These are phyloP conservation scores for Stigmatopora nigra DNA, from an alignment of 2,113 vertebrate species.

Conservation along the genomic window DNA sequence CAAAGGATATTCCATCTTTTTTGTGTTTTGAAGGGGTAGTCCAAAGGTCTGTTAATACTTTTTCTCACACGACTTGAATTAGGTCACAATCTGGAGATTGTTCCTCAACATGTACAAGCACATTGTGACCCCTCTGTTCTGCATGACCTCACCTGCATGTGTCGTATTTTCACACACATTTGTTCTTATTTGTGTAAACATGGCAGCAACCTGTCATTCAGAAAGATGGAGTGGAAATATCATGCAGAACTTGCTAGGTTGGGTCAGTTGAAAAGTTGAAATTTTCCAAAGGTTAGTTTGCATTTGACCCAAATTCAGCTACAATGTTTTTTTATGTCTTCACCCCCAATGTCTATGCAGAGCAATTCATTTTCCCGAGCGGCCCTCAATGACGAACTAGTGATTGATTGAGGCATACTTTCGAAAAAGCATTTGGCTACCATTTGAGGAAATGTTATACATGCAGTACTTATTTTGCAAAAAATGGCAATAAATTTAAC, in stretches of 20 bases:
- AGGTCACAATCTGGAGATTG: slow-evolving; percentile 10
- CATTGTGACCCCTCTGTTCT: slow-evolving; percentile 3
- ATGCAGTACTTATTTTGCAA: neutral
- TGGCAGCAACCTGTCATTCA: too few species aligned
- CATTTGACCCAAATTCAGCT: neutral
- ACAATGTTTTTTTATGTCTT: neutral
- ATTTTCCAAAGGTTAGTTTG: too few species aligned
- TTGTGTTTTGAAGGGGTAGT: neutral
- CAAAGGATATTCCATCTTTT: slow-evolving; percentile 6
- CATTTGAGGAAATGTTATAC: neutral
- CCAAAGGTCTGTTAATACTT: neutral
- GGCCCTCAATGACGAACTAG: neutral
- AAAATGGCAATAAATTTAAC: neutral
- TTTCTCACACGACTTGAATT: slow-evolving; percentile 2
- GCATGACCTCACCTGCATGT: neutral
- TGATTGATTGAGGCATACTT: neutral
- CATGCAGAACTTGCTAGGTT: too few species aligned
- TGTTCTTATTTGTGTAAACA: neutral
- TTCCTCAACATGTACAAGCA: neutral
- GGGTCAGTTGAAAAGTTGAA: too few species aligned
- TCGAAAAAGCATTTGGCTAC: neutral
- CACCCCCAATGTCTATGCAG: neutral
- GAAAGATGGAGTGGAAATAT: too few species aligned
- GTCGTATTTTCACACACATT: neutral
- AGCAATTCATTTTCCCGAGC: neutral